A percentile compares a stretch with the other conserved stretches of the same genome.
Conservation (phyloP, 1,140 invertebrate genomes). For the Hylaeus anthracinus region DNA sequence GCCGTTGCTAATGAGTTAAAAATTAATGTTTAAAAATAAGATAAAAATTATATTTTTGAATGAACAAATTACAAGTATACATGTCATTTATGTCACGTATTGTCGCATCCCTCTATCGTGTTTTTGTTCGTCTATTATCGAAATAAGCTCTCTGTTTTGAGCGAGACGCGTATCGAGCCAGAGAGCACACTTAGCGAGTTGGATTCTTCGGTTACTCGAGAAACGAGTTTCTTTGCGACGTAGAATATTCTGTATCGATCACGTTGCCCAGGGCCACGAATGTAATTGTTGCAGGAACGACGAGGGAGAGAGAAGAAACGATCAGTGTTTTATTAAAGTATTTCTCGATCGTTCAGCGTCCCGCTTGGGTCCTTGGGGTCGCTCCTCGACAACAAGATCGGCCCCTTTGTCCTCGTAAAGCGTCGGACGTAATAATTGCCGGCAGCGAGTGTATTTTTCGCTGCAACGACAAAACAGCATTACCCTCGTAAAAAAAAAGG, state of each 20-base stretch:
- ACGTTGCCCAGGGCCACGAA: neutral
- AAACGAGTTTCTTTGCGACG: neutral
- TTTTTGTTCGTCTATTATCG: too few relatives aligned
- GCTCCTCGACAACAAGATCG: neutral
- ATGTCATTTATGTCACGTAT: too few relatives aligned
- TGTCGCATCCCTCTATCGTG: too few relatives aligned
- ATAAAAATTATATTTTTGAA: too few relatives aligned
- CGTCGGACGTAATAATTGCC: slow-evolving; percentile 45
- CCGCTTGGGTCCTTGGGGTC: neutral
- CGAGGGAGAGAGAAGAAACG: neutral
- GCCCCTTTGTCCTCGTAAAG: slow-evolving; percentile 38
- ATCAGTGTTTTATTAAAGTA: slow-evolving; percentile 40
- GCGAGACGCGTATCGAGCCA: neutral
- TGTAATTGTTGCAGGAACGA: slow-evolving; percentile 20
- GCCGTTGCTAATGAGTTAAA: too few relatives aligned
- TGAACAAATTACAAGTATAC: too few relatives aligned
- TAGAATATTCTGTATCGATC: slow-evolving; percentile 18
- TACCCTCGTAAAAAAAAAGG: slow-evolving; percentile 41
- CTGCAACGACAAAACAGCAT: slow-evolving; percentile 41
- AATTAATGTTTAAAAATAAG: too few relatives aligned
- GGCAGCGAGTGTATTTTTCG: slow-evolving; percentile 39
- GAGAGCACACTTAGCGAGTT: neutral
- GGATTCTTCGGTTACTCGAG: neutral
- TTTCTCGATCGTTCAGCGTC: slow-evolving; percentile 37
- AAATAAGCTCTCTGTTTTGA: neutral